Conservation (phyloP, 2,113 vertebrate genomes). For the Grammomys surdaster region DNA sequence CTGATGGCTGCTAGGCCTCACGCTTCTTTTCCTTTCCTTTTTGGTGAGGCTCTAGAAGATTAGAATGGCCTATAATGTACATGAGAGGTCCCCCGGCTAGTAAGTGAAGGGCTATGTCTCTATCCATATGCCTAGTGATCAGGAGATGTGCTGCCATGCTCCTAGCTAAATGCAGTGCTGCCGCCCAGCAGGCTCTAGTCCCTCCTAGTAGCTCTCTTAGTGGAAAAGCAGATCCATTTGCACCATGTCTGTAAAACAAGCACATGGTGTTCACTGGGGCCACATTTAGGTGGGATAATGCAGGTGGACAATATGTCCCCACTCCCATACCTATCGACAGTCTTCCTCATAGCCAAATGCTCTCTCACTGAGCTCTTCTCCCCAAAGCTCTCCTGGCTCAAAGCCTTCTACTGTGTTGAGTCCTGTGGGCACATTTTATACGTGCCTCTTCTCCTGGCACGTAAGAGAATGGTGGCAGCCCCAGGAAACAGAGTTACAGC, state of each 20-base stretch:
- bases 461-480: background rate
- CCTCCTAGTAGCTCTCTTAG: background rate
- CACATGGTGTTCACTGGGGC: background rate
- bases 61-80: background rate
- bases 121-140: background rate
- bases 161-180: rapidly evolving
- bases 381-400: background rate
- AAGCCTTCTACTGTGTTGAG: background rate
- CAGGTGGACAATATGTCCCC: background rate
- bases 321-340: no score
- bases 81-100: background rate
- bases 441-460: background rate
- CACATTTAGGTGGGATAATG: background rate
- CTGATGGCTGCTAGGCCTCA: background rate
- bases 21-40: background rate
- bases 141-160: background rate
- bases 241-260: background rate
- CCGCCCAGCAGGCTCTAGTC: background rate
- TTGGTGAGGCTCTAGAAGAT: background rate
- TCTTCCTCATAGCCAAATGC: background rate
- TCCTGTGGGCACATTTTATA: background rate
- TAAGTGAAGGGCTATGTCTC: background rate
- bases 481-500: background rate
- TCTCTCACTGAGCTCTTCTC: background rate
- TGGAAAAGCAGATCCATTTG: background rate